Conservation (phyloP, 2,797 vertebrate genomes). For the Galagoides demidoff region DNA sequence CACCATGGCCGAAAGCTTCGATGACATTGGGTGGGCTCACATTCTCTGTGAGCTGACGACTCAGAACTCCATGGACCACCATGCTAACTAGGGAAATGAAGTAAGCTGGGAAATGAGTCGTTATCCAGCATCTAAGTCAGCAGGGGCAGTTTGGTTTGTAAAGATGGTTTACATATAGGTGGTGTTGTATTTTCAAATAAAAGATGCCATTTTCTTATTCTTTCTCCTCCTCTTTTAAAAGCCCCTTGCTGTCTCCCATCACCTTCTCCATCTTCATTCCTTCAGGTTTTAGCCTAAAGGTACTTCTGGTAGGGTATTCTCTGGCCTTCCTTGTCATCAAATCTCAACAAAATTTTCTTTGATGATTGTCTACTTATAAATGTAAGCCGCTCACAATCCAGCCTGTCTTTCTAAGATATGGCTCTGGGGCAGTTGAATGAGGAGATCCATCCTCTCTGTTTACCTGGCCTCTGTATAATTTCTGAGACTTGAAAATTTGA, state of each 20-base stretch:
- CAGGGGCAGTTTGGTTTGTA: not conserved
- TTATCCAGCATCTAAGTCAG: not conserved
- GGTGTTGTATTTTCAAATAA: not conserved
- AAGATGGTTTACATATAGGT: not conserved
- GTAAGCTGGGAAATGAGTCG: constrained; percentile 54
- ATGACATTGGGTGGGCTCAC: constrained; percentile 86
- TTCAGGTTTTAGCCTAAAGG: not conserved
- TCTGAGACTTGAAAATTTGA: constrained; percentile 48
- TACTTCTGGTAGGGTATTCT: not conserved
- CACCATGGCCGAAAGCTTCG: constrained; percentile 81
- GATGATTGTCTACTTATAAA: not conserved
- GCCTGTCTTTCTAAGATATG: not conserved
- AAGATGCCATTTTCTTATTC: not conserved
- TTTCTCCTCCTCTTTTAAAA: not conserved
- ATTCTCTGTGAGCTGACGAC: constrained; percentile 92
- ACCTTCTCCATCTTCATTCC: not conserved
- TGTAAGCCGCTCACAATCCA: not conserved
- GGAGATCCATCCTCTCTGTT: not conserved
- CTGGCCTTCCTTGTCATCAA: not conserved
- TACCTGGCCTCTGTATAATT: not conserved
- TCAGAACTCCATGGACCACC: constrained; percentile 88
- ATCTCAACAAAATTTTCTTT: not conserved
- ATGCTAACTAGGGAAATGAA: constrained; percentile 85
- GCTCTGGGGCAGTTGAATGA: not conserved
- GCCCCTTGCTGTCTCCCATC: not conserved